A percentile compares a stretch with the other conserved stretches of the same genome.
Evolutionary conservation across 2,888 invertebrate genomes (phyloP).

Genomic region (Timandra comae): DNA sequence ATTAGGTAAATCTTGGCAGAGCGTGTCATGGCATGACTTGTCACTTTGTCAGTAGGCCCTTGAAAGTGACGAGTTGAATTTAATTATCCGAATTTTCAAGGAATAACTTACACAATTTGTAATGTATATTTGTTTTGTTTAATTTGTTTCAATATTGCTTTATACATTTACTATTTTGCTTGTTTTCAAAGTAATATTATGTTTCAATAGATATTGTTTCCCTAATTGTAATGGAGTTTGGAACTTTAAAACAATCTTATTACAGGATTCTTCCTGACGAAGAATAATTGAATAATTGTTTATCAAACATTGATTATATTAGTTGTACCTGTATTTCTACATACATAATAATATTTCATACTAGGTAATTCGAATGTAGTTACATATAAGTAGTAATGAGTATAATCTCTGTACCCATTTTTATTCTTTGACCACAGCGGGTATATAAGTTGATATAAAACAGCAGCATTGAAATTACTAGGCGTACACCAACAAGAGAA

Average conservation of each 20-base stretch:
- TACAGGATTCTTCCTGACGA: too few relatives aligned
- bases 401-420: conserved; percentile 13
- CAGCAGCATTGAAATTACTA: conserved; percentile 42
- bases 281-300: too few relatives aligned
- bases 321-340: too few relatives aligned
- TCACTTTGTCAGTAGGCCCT: conserved; percentile 2
- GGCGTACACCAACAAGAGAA: conserved; percentile 37
- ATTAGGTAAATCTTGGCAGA: conserved; percentile 13
- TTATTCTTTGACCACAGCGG: conserved; percentile 32
- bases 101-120: too few relatives aligned
- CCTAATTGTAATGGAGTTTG: too few relatives aligned
- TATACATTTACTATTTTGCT: too few relatives aligned
- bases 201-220: too few relatives aligned
- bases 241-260: too few relatives aligned
- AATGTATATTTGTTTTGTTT: too few relatives aligned
- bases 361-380: background rate
- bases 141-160: too few relatives aligned
- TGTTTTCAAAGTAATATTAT: too few relatives aligned
- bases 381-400: background rate
- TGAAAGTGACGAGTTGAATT: conserved; percentile 16
- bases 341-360: background rate
- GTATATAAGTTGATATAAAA: conserved; percentile 34
- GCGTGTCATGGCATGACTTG: conserved; percentile 7
- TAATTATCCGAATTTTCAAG: conserved; percentile 9
- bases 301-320: too few relatives aligned